These are phyloP conservation scores for Labeo rohita DNA, from an alignment of 2,113 vertebrate species.

Conservation along the genomic window DNA sequence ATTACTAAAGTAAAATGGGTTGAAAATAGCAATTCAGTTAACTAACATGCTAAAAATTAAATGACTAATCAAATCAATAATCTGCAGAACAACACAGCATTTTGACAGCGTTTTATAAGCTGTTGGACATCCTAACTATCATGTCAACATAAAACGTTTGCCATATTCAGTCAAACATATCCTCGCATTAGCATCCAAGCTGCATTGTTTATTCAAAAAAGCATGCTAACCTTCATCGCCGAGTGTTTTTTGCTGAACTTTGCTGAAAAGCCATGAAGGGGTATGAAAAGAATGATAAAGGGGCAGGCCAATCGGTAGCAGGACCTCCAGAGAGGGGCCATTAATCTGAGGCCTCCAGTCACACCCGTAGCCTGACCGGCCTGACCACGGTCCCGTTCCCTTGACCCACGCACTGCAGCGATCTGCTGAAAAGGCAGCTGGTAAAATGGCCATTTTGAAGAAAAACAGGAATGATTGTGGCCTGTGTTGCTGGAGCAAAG, in stretches of 20 bases:
- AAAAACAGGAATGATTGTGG: constrained; percentile 56
- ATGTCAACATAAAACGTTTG: neutral
- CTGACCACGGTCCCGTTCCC: constrained; percentile 69
- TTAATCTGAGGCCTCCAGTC: constrained; percentile 67
- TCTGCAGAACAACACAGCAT: neutral
- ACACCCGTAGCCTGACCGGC: constrained; percentile 57
- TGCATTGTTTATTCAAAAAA: constrained; percentile 22
- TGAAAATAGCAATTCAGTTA: neutral
- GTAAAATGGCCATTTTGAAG: constrained; percentile 61
- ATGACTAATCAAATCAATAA: neutral
- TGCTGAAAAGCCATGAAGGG: constrained; percentile 6
- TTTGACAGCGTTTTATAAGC: neutral
- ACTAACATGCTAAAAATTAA: neutral
- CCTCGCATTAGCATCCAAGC: neutral
- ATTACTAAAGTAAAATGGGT: neutral
- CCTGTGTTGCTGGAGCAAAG: constrained; percentile 58
- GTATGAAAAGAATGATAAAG: constrained; percentile 49
- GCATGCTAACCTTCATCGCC: neutral
- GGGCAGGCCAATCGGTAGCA: constrained; percentile 54
- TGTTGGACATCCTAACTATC: neutral
- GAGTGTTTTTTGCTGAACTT: constrained; percentile 46
- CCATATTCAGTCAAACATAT: constrained; percentile 16
- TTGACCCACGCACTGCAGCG: constrained; percentile 72
- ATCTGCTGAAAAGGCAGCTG: constrained; percentile 69
- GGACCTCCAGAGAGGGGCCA: constrained; percentile 56